Percentiles rank a stretch among this genome's conserved stretches.
Conservation (phyloP, 1,140 invertebrate genomes). For the Aphis craccivora region DNA sequence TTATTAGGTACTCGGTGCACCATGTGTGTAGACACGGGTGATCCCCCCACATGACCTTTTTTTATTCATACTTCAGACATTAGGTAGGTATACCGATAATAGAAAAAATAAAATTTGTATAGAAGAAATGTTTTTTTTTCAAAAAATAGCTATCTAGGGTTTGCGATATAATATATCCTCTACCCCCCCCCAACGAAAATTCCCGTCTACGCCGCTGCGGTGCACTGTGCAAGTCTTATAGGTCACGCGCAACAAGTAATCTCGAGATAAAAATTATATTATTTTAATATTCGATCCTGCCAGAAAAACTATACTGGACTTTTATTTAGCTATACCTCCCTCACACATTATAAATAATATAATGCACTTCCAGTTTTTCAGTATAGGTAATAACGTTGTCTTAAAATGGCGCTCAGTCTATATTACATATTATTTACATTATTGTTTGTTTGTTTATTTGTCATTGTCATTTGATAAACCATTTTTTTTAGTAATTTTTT, state of each 20-base stretch:
- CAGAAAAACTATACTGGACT: background rate
- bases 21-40: too few relatives aligned
- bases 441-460: background rate
- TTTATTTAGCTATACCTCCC: background rate
- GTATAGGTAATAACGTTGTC: background rate
- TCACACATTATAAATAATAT: background rate
- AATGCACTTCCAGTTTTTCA: background rate
- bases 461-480: background rate
- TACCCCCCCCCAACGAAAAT: too few relatives aligned
- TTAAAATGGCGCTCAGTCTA: background rate
- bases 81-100: too few relatives aligned
- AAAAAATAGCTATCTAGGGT: too few relatives aligned
- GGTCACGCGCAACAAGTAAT: slow-evolving; percentile 12
- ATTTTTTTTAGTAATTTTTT: background rate
- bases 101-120: too few relatives aligned
- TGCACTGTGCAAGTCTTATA: too few relatives aligned
- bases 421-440: background rate
- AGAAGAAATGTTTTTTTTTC: too few relatives aligned
- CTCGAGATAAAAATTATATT: background rate
- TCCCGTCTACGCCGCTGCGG: too few relatives aligned
- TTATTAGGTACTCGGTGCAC: too few relatives aligned
- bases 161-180: too few relatives aligned
- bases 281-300: background rate
- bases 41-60: too few relatives aligned
- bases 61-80: too few relatives aligned